A percentile compares a stretch with the other conserved stretches of the same genome.
phyloP scores from a whole-genome alignment of 2,888 invertebrate species.

The Drosophila paranaensis region DNA sequence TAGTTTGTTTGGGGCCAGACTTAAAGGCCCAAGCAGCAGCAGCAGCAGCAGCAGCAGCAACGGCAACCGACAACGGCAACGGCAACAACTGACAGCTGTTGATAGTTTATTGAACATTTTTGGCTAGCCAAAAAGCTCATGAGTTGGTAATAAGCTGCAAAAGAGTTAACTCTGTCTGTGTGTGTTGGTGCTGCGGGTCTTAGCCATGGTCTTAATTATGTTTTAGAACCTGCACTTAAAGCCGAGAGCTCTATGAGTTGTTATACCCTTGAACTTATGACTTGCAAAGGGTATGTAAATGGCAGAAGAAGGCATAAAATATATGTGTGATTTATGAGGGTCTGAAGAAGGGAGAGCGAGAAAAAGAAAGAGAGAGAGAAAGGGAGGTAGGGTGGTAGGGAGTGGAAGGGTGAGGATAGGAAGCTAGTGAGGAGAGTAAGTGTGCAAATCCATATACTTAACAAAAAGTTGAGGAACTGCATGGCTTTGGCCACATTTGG shows the following conservation, averaged over 20 bases:
- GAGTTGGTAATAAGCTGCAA: conserved; percentile 22
- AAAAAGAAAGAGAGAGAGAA: background rate
- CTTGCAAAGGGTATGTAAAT: conserved; percentile 4
- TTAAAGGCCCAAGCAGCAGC: conserved; percentile 7
- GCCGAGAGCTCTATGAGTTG: background rate
- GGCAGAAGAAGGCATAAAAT: background rate
- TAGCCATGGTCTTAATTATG: conserved; percentile 26
- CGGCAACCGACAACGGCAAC: background rate
- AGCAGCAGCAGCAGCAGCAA: background rate
- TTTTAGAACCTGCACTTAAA: conserved; percentile 21
- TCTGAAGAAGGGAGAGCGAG: background rate
- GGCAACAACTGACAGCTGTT: conserved; percentile 52
- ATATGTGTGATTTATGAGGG: background rate
- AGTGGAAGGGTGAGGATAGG: too few species aligned
- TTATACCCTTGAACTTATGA: conserved; percentile 9
- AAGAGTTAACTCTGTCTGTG: conserved; percentile 8
- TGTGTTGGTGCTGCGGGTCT: conserved; percentile 7
- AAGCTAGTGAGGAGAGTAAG: background rate
- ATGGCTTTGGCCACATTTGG: too few species aligned
- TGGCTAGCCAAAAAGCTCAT: conserved; percentile 21
- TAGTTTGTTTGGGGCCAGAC: conserved; percentile 35
- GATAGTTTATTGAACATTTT: conserved; percentile 59
- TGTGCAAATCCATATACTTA: too few species aligned
- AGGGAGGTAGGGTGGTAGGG: background rate
- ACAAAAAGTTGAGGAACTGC: background rate